Evolutionary conservation across 2,797 vertebrate genomes (phyloP).

Genomic region (Sebastes diaconus): DNA sequence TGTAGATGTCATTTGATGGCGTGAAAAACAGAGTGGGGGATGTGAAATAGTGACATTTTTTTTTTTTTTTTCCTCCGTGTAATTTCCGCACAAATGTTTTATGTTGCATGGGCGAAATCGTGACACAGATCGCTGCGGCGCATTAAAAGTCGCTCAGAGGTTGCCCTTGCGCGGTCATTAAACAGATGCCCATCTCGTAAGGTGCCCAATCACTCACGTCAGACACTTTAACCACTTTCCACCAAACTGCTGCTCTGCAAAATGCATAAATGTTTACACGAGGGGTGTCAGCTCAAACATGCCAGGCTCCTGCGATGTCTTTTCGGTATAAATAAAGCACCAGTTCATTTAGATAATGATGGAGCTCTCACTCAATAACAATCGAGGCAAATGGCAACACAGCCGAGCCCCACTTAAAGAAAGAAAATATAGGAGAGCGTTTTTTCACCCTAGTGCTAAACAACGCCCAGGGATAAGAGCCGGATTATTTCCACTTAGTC

Average conservation of each 20-base stretch:
- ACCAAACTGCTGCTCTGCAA: constrained; percentile 25
- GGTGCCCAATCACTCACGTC: neutral
- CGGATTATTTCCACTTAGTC: constrained; percentile 35
- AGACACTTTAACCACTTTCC: constrained; percentile 3
- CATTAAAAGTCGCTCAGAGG: constrained; percentile 3
- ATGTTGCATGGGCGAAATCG: neutral
- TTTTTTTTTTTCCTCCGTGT: neutral
- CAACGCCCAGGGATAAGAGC: constrained; percentile 12
- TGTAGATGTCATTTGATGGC: constrained; percentile 5
- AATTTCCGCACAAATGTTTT: constrained; percentile 1
- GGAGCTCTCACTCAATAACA: constrained; percentile 35
- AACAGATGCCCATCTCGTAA: constrained; percentile 5
- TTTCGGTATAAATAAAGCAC: constrained; percentile 36
- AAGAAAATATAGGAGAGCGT: constrained; percentile 12
- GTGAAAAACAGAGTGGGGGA: neutral
- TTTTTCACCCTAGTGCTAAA: constrained; percentile 35
- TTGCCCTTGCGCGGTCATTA: constrained; percentile 5
- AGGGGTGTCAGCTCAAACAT: constrained; percentile 6
- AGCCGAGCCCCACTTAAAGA: constrained; percentile 19
- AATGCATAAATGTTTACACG: constrained; percentile 5
- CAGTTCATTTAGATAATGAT: constrained; percentile 47
- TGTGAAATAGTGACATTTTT: neutral
- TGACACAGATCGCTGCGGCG: neutral
- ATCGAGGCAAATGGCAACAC: neutral
- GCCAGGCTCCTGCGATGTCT: neutral